A percentile compares a stretch with the other conserved stretches of the same genome.
phyloP scores from a whole-genome alignment of 2,797 vertebrate genomes.

The Podargus strigoides region DNA sequence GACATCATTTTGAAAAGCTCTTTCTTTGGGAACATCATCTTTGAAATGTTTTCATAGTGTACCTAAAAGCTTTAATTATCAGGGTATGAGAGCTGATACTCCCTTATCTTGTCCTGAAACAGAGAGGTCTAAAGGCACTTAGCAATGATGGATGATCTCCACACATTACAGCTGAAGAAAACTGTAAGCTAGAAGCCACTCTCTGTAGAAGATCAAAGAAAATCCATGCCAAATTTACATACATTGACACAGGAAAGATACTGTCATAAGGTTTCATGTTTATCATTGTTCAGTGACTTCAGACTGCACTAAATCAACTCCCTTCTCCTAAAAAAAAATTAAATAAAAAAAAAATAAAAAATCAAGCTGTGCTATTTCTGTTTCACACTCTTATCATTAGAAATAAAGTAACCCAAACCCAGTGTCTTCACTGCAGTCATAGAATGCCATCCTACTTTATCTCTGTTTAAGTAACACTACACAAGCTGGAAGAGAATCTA shows the following conservation, averaged over 20 bases:
- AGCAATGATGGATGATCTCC: constrained; percentile 22
- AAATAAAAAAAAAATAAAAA: not conserved
- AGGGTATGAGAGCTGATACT: constrained; percentile 24
- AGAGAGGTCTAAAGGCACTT: constrained; percentile 34
- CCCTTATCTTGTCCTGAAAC: constrained; percentile 41
- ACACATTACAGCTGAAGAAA: constrained; percentile 4
- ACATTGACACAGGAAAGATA: not conserved
- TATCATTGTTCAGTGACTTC: not conserved
- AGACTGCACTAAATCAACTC: not conserved
- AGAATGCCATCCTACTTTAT: not conserved
- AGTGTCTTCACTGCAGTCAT: not conserved
- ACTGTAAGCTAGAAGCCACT: constrained; percentile 28
- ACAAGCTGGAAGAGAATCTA: not conserved
- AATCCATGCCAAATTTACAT: not conserved
- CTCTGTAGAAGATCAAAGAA: constrained; percentile 5
- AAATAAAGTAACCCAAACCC: not conserved
- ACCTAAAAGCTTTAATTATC: constrained; percentile 53
- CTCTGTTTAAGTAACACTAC: not conserved
- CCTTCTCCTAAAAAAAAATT: not conserved
- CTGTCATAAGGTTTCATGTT: not conserved
- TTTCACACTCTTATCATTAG: not conserved
- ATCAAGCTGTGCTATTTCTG: not conserved
- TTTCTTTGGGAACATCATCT: not conserved
- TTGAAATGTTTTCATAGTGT: constrained; percentile 10
- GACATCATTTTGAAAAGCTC: not conserved